A percentile compares a stretch with the other conserved stretches of the same genome.
These are phyloP conservation scores for Monopterus albus DNA, from an alignment of 2,113 vertebrate genomes.

Conservation along the genomic window DNA sequence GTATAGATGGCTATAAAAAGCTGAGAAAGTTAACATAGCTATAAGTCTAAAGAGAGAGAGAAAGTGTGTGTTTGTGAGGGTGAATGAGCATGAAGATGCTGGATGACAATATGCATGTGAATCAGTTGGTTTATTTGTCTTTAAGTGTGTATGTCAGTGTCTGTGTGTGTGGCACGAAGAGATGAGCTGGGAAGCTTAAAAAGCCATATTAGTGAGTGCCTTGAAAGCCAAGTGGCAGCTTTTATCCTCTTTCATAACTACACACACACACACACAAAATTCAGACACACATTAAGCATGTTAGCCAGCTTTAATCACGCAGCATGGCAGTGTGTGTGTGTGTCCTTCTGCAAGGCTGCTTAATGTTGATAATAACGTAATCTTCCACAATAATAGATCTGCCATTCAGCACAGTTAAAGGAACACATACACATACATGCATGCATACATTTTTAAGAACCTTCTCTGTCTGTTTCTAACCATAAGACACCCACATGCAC, in stretches of 20 bases:
- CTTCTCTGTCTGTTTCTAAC: conserved; percentile 12
- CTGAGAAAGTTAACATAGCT: conserved; percentile 32
- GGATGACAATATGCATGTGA: conserved; percentile 20
- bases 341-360: conserved; percentile 52
- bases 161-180: conserved; percentile 1
- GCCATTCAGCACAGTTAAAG: conserved; percentile 69
- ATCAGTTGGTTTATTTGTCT: conserved; percentile 22
- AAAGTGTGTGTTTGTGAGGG: conserved; percentile 5
- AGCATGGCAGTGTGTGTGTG: conserved; percentile 16
- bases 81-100: conserved; percentile 23
- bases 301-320: conserved; percentile 69
- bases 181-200: conserved; percentile 58
- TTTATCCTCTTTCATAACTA: conserved; percentile 44
- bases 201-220: conserved; percentile 67
- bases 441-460: conserved; percentile 7
- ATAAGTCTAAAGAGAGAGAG: conserved; percentile 1
- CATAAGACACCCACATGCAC: neutral
- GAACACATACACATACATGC: conserved; percentile 8
- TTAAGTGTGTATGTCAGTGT: neutral
- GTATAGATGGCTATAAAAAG: conserved; percentile 22
- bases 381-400: conserved; percentile 73
- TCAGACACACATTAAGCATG: conserved; percentile 44
- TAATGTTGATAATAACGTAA: conserved; percentile 69
- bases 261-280: conserved; percentile 15
- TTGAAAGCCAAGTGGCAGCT: conserved; percentile 73